Conservation (phyloP, 92 coral and sea anemone genomes). For the Metridium senile region DNA sequence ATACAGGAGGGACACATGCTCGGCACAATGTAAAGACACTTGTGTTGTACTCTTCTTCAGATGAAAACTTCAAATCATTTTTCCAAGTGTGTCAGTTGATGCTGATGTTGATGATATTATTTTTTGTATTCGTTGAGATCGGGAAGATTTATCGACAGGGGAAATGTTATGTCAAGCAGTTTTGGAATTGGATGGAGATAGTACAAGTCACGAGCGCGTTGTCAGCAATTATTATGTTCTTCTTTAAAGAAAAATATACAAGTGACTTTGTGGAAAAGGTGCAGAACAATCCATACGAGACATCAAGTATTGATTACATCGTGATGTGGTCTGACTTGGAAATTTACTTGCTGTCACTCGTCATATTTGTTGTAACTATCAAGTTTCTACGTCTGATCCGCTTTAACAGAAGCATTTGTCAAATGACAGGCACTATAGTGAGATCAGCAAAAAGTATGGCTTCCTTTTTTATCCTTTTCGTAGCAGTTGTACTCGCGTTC, state of each 20-base stretch:
- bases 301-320: constrained; percentile 75
- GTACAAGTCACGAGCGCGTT: constrained; percentile 64
- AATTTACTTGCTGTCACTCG: constrained; percentile 72
- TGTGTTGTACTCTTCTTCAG: constrained; percentile 64
- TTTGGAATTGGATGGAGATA: constrained; percentile 89
- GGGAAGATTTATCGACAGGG: constrained; percentile 79
- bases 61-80: constrained; percentile 54
- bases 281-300: constrained; percentile 76
- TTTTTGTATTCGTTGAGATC: constrained; percentile 69
- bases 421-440: constrained; percentile 62
- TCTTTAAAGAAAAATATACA: constrained; percentile 72
- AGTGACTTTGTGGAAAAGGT: constrained; percentile 67
- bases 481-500: constrained; percentile 66
- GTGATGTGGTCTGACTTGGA: constrained; percentile 73
- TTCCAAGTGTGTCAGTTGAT: constrained; percentile 77
- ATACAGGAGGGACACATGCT: constrained; percentile 62
- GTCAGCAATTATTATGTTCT: constrained; percentile 73
- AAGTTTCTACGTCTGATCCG: constrained; percentile 73
- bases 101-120: constrained; percentile 64
- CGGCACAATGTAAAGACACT: constrained; percentile 58
- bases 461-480: constrained; percentile 71
- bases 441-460: constrained; percentile 58
- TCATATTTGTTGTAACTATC: constrained; percentile 73
- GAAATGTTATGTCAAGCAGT: constrained; percentile 42
- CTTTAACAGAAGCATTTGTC: constrained; percentile 67